A percentile compares a stretch with the other conserved stretches of the same genome.
Evolutionary conservation across 2,113 vertebrate genomes (phyloP).

Genomic region (Diadophis punctatus): DNA sequence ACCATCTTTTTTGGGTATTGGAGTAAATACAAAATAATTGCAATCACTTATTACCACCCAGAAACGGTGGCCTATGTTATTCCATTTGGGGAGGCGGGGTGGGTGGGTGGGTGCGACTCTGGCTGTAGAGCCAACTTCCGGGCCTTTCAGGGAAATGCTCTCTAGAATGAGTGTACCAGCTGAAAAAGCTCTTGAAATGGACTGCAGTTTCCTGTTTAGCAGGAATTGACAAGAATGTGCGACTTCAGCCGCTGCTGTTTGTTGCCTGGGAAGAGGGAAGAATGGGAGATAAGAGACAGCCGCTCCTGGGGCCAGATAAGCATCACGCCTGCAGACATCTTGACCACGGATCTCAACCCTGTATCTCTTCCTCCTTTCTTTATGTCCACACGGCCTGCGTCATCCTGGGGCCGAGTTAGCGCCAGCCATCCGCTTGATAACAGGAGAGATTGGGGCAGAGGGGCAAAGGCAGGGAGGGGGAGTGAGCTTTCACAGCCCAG

Average conservation of each 20-base stretch:
- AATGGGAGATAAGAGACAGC: background rate
- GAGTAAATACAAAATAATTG: no score
- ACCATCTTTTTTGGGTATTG: no score
- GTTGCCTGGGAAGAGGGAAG: background rate
- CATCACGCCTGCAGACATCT: background rate
- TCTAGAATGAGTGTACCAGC: background rate
- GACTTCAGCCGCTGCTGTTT: background rate
- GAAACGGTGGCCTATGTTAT: background rate
- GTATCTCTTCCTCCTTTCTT: background rate
- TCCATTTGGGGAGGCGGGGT: background rate
- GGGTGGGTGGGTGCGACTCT: background rate
- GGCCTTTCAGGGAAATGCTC: background rate
- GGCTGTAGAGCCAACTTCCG: background rate
- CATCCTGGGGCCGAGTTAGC: background rate
- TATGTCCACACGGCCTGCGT: background rate
- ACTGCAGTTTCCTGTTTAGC: background rate
- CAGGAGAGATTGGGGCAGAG: background rate
- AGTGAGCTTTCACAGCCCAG: background rate
- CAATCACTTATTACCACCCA: background rate
- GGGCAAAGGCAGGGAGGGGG: background rate
- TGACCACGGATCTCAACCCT: background rate
- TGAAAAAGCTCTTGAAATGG: background rate
- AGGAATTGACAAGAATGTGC: background rate
- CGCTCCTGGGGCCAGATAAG: background rate
- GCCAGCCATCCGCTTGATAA: background rate